Evolutionary conservation across 2,113 vertebrate species (phyloP), one percentile per base, ranked within the genome.

Genomic region (Malaclemys terrapin): DNA sequence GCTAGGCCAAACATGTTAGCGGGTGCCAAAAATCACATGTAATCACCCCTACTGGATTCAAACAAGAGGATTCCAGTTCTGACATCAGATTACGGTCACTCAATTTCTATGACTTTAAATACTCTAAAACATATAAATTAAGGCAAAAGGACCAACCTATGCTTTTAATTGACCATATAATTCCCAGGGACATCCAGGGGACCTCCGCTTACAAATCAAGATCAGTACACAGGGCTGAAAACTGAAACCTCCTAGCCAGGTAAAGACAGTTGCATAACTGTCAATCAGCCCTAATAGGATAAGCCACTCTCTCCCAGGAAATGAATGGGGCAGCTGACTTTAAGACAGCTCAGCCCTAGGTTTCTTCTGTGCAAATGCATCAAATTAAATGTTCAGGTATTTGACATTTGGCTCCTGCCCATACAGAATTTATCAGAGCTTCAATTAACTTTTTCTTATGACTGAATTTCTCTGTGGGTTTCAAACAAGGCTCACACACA

Each of bases 1-100:
- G 88, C 84, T 78, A 78, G 24, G 42, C 75, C 65, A 80, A 81
- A 79, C 17, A 2, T 0, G 0, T 0, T 3, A 0, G 47, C 25
- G 50, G 53, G 59, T 35, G 75, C 75, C 87, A n/a, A 82, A 0
- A 79, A 20, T 5, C 72, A 22, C 24, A 4, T 12, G 2, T 3
- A 49, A 17, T 9, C 17, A 31, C 47, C 50, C 79, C 90, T 54
- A 75, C 0, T 0, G 3, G 29, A 69, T 91, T 86, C 87, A 78
- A 49, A 80, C 29, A 69, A 42, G 5, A 90, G 19, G 31, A 69
- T 49, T 91, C 79, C 87, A 84, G 29, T 54, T 83, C 89, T 81
- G 45, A 53, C 3, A 1, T 69, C 83, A 50, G 25, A 82, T 12
- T 3, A 25, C 0, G 19, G 79, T 80, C 3, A 1, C 25, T 31